Conservation (phyloP, 2,113 vertebrate species). For the Epinephelus cyanopodus region DNA sequence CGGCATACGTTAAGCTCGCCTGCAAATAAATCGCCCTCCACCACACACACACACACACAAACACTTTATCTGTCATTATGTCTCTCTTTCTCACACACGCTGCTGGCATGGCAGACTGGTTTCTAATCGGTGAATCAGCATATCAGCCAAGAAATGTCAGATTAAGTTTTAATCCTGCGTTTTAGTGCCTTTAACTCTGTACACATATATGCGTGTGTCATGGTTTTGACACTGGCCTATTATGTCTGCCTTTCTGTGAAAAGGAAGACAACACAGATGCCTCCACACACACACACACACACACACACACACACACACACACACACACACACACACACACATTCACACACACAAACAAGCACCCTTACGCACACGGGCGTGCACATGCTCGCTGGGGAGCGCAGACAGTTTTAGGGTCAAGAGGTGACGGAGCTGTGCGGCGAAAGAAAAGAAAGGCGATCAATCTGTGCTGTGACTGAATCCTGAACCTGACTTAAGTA, state of each 20-base stretch:
- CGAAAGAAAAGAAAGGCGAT: conserved; percentile 31
- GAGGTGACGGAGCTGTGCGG: conserved; percentile 35
- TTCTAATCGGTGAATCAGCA: conserved; percentile 76
- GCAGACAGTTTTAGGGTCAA: conserved; percentile 36
- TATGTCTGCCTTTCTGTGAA: conserved; percentile 45
- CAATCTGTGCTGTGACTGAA: conserved; percentile 57
- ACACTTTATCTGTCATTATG: conserved; percentile 40
- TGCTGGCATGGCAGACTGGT: conserved; percentile 59
- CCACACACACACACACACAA: conserved; percentile 18
- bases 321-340: conserved; percentile 1
- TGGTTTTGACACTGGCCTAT: conserved; percentile 34
- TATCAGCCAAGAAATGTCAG: conserved; percentile 72
- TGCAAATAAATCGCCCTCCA: conserved; percentile 30
- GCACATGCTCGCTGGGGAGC: conserved; percentile 15
- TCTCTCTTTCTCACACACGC: conserved; percentile 25
- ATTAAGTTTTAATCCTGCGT: conserved; percentile 69
- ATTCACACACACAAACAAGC: not conserved
- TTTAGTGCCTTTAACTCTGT: conserved; percentile 53
- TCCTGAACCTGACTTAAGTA: conserved; percentile 46
- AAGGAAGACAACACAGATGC: conserved; percentile 13
- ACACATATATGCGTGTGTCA: conserved; percentile 12
- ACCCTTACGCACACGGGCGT: not conserved
- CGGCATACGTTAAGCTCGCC: conserved; percentile 56
- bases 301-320: not conserved
- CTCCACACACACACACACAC: not conserved